phyloP scores from a whole-genome alignment of 2,888 invertebrate species.

The Chrysolina oricalcia region DNA sequence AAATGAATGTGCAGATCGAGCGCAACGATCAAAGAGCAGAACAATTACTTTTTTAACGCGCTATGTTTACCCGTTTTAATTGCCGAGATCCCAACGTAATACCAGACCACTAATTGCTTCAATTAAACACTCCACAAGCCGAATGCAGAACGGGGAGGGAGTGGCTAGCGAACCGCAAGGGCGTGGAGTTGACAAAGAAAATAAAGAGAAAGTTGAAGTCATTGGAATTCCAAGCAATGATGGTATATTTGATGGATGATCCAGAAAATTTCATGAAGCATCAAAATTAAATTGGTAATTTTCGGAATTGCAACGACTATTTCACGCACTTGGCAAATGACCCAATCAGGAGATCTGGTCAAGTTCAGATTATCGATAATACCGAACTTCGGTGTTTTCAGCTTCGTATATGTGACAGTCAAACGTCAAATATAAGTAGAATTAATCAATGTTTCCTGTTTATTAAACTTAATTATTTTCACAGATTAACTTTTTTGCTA shows the following conservation, averaged over 20 bases:
- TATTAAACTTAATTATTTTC: no score
- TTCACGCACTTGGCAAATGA: no score
- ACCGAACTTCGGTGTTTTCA: no score
- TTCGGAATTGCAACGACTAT: no score
- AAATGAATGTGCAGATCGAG: constrained; percentile 26
- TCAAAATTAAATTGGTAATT: no score
- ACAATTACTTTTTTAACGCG: constrained; percentile 37
- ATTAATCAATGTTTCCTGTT: no score
- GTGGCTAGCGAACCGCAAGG: constrained; percentile 7
- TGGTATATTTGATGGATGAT: neutral
- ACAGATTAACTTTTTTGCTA: no score
- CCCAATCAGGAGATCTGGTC: no score
- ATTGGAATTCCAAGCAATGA: neutral
- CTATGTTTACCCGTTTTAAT: constrained; percentile 47
- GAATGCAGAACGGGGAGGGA: constrained; percentile 38
- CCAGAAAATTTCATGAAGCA: no score
- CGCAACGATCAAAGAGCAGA: constrained; percentile 28
- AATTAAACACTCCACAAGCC: constrained; percentile 48
- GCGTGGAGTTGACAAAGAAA: neutral
- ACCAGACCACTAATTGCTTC: constrained; percentile 48
- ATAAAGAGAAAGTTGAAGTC: neutral
- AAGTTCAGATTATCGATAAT: no score
- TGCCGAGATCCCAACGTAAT: constrained; percentile 47
- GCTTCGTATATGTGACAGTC: no score
- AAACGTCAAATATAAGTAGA: no score